A percentile compares a stretch with the other conserved stretches of the same genome.
These are phyloP conservation scores for Lytechinus variegatus DNA, from an alignment of 35 echinoderm and acorn worm species.

Conservation along the genomic window DNA sequence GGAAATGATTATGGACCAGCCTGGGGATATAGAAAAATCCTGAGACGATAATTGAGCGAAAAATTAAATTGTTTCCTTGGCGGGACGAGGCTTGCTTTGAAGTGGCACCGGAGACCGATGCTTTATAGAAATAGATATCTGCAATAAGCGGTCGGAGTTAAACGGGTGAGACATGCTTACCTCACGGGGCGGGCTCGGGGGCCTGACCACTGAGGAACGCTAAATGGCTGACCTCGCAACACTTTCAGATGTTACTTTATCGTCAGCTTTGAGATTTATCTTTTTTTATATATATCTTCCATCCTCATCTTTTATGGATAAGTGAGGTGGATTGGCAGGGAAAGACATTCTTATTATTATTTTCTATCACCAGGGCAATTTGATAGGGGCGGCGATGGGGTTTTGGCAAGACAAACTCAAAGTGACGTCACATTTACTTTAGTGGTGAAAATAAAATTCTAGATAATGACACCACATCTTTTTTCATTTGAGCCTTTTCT, in stretches of 20 bases:
- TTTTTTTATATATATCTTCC: neutral
- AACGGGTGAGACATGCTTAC: conserved; percentile 25
- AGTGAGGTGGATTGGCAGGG: neutral
- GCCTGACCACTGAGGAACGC: neutral
- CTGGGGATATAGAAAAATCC: conserved; percentile 38
- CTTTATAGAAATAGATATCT: neutral
- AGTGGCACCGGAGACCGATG: conserved; percentile 25
- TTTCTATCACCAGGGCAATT: too few species aligned
- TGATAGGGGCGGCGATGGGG: too few species aligned
- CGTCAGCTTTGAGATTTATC: neutral
- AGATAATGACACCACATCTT: too few species aligned
- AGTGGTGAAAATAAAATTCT: too few species aligned
- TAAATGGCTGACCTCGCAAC: neutral
- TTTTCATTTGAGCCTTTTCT: too few species aligned
- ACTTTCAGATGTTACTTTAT: neutral
- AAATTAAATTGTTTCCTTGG: conserved; percentile 69
- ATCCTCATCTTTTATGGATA: neutral
- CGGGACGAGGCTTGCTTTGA: conserved; percentile 44
- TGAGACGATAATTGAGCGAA: conserved; percentile 65
- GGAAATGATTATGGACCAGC: conserved; percentile 60
- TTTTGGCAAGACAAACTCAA: too few species aligned
- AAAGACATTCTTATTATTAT: neutral
- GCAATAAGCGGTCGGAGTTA: conserved; percentile 31
- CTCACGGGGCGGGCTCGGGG: conserved; percentile 24
- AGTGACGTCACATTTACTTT: too few species aligned